Evolutionary conservation across 2,797 vertebrate genomes (phyloP).

Genomic region (Pseudomugil gertrudae): DNA sequence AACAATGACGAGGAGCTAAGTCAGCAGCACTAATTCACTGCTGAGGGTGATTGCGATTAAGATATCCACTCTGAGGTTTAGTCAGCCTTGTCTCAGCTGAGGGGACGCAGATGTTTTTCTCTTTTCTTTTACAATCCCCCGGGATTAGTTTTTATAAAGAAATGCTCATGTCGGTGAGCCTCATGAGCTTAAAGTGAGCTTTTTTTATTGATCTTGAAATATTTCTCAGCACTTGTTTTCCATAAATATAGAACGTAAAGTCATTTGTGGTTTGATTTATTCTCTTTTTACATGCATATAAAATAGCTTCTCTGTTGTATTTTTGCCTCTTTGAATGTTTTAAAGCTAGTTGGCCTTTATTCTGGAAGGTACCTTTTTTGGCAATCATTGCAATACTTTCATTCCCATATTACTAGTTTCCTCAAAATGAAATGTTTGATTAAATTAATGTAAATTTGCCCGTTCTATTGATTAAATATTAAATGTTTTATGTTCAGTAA

Average conservation of each 20-base stretch:
- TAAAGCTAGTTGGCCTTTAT: background rate
- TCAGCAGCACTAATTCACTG: constrained; percentile 68
- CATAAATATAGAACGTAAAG: background rate
- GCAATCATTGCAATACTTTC: background rate
- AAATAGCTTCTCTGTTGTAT: background rate
- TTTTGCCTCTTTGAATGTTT: background rate
- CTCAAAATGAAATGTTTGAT: background rate
- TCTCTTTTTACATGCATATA: background rate
- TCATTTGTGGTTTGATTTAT: background rate
- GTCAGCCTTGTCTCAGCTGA: constrained; percentile 54
- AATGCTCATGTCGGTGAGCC: constrained; percentile 49
- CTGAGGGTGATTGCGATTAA: constrained; percentile 60
- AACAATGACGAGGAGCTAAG: constrained; percentile 62
- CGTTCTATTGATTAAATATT: background rate
- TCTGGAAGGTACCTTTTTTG: background rate
- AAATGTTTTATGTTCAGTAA: background rate
- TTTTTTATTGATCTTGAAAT: constrained; percentile 9
- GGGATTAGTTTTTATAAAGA: constrained; percentile 56
- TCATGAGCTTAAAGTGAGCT: constrained; percentile 36
- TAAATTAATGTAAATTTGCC: background rate
- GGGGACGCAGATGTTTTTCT: constrained; percentile 44
- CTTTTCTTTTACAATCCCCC: constrained; percentile 45
- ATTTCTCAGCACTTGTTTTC: constrained; percentile 7
- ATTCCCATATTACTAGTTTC: background rate
- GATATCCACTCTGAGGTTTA: constrained; percentile 66